Conservation (phyloP, 2,888 invertebrate species). For the Mactromeris polynyma region DNA sequence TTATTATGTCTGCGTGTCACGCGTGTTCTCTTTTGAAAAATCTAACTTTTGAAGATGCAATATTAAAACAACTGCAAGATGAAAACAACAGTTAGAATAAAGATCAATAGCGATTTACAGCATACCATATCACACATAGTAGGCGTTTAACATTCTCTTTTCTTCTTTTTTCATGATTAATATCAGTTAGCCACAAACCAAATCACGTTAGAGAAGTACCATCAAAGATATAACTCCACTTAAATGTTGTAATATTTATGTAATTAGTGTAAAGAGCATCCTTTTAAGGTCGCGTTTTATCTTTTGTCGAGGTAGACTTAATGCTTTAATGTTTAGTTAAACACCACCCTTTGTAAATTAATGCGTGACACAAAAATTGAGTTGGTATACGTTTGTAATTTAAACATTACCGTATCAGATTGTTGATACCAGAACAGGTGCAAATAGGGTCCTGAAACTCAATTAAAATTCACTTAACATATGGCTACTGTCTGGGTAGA, state of each 20-base stretch:
- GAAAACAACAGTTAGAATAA: background rate
- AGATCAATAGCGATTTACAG: background rate
- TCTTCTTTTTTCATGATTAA: background rate
- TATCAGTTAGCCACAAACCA: background rate
- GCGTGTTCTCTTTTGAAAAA: background rate
- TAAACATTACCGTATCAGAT: conserved; percentile 4
- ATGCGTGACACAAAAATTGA: conserved; percentile 5
- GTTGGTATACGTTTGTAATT: background rate
- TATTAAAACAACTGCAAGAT: background rate
- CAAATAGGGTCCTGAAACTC: background rate
- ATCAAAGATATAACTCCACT: background rate
- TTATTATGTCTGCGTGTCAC: background rate
- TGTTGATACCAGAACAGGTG: background rate
- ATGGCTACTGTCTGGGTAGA: background rate
- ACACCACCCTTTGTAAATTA: conserved; percentile 14
- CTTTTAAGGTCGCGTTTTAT: background rate
- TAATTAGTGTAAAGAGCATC: background rate
- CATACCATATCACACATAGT: background rate
- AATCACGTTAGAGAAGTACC: background rate
- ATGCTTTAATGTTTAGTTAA: conserved; percentile 14
- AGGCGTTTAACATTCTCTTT: background rate
- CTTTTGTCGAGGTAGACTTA: background rate
- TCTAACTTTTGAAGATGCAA: background rate
- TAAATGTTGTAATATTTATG: background rate
- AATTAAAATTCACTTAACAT: conserved; percentile 15